These are phyloP conservation scores for Trichechus manatus DNA, from an alignment of 2,113 vertebrate genomes.

Conservation along the genomic window DNA sequence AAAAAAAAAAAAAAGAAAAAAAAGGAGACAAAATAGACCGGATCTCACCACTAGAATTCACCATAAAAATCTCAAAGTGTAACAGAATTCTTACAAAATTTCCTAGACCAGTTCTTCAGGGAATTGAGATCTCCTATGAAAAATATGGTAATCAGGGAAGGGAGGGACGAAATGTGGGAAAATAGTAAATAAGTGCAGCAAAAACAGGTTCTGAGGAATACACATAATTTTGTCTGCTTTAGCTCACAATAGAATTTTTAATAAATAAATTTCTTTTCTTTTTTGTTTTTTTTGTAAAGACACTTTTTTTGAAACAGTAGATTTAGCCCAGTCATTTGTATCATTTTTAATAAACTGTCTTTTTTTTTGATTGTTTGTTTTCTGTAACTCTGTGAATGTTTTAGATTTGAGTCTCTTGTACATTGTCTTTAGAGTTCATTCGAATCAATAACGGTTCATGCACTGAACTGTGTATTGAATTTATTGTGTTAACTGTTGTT, in stretches of 20 bases:
- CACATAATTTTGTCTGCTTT: conserved; percentile 96
- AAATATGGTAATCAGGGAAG: conserved; percentile 88
- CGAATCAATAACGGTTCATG: conserved; percentile 99
- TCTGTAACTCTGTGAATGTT: conserved; percentile 88
- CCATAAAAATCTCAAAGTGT: conserved; percentile 92
- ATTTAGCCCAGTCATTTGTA: conserved; percentile 97
- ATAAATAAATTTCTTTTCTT: conserved; percentile 99
- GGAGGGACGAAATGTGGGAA: conserved; percentile 75
- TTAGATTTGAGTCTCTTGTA: conserved; percentile 99
- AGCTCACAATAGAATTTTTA: conserved; percentile 99
- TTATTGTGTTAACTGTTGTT: conserved; percentile 96
- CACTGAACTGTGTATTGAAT: conserved; percentile 99
- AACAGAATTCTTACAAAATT: conserved; percentile 92
- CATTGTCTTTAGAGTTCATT: conserved; percentile 99
- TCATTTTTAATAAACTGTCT: conserved; percentile 94
- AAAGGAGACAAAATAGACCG: conserved; percentile 89
- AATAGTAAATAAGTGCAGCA: conserved; percentile 93
- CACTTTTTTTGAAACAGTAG: conserved; percentile 99
- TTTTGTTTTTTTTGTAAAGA: conserved; percentile 98
- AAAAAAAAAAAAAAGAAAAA: conserved; percentile 69
- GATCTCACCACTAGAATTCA: conserved; percentile 93
- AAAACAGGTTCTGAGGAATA: conserved; percentile 97
- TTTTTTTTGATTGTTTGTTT: conserved; percentile 85
- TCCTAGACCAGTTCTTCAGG: conserved; percentile 88
- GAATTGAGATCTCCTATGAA: conserved; percentile 88